Base-by-base conservation (phyloP, 37 sponge, comb jelly and placozoan genomes). In the Dysidea cf. avara region DNA sequence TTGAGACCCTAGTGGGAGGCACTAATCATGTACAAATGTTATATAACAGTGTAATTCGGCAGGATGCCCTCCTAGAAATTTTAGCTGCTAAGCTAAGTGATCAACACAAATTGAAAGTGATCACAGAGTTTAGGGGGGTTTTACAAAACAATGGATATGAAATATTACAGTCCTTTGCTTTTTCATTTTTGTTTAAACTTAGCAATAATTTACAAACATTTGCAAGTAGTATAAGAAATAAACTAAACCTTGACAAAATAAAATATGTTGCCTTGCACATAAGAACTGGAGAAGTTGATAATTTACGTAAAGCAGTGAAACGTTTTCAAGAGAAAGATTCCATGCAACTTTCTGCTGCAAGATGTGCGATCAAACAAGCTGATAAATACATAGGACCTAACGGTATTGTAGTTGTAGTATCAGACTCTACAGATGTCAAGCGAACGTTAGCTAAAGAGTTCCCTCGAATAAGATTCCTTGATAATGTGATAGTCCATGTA, bases 121-220 rank as follows among this genome's bases (percentile, higher is more conserved):
- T n/a, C n/a, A n/a, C n/a, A n/a, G n/a, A n/a, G n/a, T 43, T 43
- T 9, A 43, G 5, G 5, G 9, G 9, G 46, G 7, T 12, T 5
- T 43, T 43, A 43, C 46, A 43, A 43, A 43, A 43, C 9, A 43
- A 43, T 9, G 46, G 46, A 12, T 9, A 12, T 9, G 5, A 5
- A 12, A 29, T 43, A 25, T 16, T 82, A 13, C 68, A 74, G 37
- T 74, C 68, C 11, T 33, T 82, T 17, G 57, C 59, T 0, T 68
- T 82, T 38, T 32, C 68, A 28, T 82, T 68, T 68, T 38, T 82
- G 18, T 82, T 82, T 53, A 56, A 50, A 40, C 2, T 82, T 16
- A 40, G 53, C 7, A 37, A 20, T 4, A 14, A 48, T 36, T 29
- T 82, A 4, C 17, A 74, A 1, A 4, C 12, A 1, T 39, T 67